Percentiles rank a stretch among this genome's conserved stretches.
phyloP scores from a whole-genome alignment of 2,797 vertebrate species.

The Onychomys leucogaster region DNA sequence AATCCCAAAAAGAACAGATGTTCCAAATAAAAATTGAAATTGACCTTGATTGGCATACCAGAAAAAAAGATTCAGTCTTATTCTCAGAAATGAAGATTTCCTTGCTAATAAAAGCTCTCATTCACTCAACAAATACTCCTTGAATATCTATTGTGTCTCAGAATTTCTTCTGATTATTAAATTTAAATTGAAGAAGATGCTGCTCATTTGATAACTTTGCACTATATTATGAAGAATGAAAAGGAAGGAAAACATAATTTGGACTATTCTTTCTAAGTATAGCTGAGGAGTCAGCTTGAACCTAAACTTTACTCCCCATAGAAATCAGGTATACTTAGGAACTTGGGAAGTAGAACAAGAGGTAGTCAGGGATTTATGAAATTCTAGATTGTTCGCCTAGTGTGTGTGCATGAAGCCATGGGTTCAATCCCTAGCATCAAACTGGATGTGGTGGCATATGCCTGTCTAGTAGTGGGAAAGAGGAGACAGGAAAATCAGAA shows the following conservation, averaged over 20 bases:
- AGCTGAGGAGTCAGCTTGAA: slow-evolving; percentile 40
- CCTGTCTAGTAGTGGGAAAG: background rate
- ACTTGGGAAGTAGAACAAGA: background rate
- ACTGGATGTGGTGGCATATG: background rate
- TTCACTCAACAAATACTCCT: slow-evolving; percentile 51
- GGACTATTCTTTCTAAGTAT: slow-evolving; percentile 48
- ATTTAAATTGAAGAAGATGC: slow-evolving; percentile 60
- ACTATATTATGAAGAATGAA: slow-evolving; percentile 46
- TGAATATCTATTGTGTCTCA: slow-evolving; percentile 44
- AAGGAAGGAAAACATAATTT: slow-evolving; percentile 27
- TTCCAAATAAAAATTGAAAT: slow-evolving; percentile 53
- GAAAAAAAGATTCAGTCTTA: slow-evolving; percentile 9
- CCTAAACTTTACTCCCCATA: slow-evolving; percentile 55
- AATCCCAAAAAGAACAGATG: slow-evolving; percentile 33
- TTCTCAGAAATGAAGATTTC: slow-evolving; percentile 67
- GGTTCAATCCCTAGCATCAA: background rate
- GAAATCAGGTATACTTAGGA: slow-evolving; percentile 50
- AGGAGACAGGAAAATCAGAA: background rate
- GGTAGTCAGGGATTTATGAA: background rate
- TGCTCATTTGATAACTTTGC: slow-evolving; percentile 40
- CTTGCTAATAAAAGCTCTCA: slow-evolving; percentile 60
- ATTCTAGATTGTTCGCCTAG: background rate
- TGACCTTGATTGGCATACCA: slow-evolving; percentile 49
- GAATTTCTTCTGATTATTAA: slow-evolving; percentile 64
- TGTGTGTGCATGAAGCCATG: background rate